phyloP scores from a whole-genome alignment of 2,888 invertebrate species.

The Eugnorisma glareosa region DNA sequence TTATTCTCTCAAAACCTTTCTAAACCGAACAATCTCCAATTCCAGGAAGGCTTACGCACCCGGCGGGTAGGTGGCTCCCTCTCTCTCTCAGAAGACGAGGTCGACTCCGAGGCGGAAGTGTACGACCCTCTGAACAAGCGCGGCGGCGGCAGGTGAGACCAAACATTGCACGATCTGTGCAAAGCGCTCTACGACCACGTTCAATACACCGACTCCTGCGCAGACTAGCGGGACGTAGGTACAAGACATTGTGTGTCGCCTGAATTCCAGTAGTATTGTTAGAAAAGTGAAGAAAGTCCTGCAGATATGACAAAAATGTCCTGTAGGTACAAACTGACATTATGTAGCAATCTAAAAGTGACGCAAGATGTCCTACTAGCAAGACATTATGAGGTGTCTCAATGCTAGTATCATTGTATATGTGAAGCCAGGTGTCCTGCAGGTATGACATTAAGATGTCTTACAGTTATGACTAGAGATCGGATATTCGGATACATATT shows the following conservation, averaged over 20 bases:
- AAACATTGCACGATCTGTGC: slow-evolving; percentile 87
- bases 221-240: slow-evolving; percentile 46
- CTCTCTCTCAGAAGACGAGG: slow-evolving; percentile 95
- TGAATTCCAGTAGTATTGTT: slow-evolving; percentile 26
- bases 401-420: neutral
- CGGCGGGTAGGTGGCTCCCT: slow-evolving; percentile 94
- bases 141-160: slow-evolving; percentile 87
- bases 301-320: neutral
- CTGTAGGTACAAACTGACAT: neutral
- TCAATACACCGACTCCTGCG: slow-evolving; percentile 63
- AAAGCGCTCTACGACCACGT: slow-evolving; percentile 84
- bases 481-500: too few relatives aligned
- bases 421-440: neutral
- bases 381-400: neutral
- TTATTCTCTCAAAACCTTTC: neutral
- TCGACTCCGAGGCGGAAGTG: slow-evolving; percentile 92
- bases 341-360: neutral
- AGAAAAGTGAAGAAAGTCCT: slow-evolving; percentile 7
- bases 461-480: neutral
- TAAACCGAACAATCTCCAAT: neutral
- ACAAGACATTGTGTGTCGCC: slow-evolving; percentile 20
- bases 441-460: neutral
- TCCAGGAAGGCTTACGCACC: slow-evolving; percentile 90
- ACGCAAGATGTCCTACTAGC: neutral
- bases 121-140: slow-evolving; percentile 87